Percentiles rank a stretch among this genome's conserved stretches.
These are phyloP conservation scores for Platycercus adscitus DNA, from an alignment of 2,113 vertebrate genomes.

Conservation along the genomic window DNA sequence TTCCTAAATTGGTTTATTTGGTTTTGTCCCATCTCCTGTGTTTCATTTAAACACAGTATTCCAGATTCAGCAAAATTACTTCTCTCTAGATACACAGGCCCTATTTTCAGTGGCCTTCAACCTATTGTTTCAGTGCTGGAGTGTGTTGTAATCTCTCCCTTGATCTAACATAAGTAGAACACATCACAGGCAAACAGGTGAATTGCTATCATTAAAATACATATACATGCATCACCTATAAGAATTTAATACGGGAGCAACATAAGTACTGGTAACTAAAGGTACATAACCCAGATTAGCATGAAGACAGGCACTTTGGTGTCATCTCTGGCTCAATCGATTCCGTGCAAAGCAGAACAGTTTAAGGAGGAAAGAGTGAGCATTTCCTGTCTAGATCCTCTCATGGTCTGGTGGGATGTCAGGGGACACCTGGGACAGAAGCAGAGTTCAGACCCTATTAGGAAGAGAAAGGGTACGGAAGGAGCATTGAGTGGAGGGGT, in stretches of 20 bases:
- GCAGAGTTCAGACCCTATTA: background rate
- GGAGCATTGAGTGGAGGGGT: background rate
- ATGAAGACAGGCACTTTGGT: background rate
- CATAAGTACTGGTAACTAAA: background rate
- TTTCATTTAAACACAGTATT: background rate
- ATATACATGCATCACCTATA: background rate
- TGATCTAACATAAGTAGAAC: background rate
- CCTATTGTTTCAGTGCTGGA: background rate
- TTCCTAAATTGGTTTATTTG: background rate
- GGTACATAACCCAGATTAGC: background rate
- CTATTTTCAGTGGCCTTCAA: background rate
- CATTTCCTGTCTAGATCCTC: background rate
- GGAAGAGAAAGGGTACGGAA: background rate
- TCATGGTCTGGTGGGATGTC: background rate
- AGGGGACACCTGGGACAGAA: background rate
- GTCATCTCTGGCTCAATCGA: fast-evolving
- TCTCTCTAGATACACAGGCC: background rate
- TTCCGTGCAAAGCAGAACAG: background rate
- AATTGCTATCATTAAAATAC: background rate
- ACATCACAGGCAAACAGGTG: background rate
- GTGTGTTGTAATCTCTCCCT: background rate
- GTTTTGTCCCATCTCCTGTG: background rate
- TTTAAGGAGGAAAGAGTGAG: background rate
- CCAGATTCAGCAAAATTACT: background rate
- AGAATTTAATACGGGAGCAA: background rate